Evolutionary conservation across 2,113 vertebrate species (phyloP).

Genomic region (Pomatostomus ruficeps): DNA sequence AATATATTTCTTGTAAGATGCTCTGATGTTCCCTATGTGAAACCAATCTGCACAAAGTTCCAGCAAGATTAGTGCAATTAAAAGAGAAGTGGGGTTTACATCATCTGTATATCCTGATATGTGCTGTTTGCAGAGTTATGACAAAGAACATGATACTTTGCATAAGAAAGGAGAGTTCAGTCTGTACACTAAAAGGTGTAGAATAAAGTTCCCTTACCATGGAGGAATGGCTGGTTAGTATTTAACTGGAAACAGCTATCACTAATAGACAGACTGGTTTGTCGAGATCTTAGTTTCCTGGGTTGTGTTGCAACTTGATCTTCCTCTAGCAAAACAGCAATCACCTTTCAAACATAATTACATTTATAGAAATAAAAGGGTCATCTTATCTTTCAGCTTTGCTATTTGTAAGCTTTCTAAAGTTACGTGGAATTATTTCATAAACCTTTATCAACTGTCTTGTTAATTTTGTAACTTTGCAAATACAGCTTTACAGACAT

Average conservation of each 20-base stretch:
- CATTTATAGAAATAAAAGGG: constrained; percentile 16
- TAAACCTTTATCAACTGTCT: not conserved
- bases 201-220: constrained; percentile 73
- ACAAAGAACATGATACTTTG: not conserved
- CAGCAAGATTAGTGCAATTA: not conserved
- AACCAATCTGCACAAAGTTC: not conserved
- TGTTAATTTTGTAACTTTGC: not conserved
- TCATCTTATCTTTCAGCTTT: not conserved
- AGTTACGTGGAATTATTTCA: not conserved
- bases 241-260: constrained; percentile 83
- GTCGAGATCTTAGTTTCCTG: constrained; percentile 61
- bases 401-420: not conserved
- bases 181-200: not conserved
- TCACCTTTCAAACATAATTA: constrained; percentile 79
- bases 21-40: not conserved
- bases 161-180: not conserved
- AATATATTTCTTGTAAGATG: not conserved
- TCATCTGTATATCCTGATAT: not conserved
- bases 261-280: constrained; percentile 77
- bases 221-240: constrained; percentile 84
- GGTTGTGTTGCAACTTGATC: constrained; percentile 76
- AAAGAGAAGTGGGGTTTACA: not conserved
- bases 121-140: not conserved
- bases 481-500: not conserved
- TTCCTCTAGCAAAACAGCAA: constrained; percentile 89